phyloP scores from a whole-genome alignment of 2,113 vertebrate species.

The Cariama cristata region DNA sequence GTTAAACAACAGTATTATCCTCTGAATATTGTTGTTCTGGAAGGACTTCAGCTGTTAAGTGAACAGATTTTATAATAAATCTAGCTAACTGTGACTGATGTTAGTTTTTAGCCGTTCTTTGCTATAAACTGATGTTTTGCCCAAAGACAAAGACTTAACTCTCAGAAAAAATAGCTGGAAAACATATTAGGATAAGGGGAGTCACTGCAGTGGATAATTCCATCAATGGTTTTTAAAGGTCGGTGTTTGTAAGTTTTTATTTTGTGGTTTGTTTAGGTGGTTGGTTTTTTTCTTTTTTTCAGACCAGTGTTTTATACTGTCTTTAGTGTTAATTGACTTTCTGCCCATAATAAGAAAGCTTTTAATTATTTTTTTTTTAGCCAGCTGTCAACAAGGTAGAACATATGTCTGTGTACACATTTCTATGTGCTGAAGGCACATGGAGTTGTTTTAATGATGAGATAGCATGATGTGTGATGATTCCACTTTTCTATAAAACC shows the following conservation, averaged over 20 bases:
- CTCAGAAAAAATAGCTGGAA: not conserved
- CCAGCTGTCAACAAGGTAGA: not conserved
- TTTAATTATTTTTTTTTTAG: not conserved
- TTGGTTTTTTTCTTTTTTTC: too few relatives aligned
- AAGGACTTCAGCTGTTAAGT: not conserved
- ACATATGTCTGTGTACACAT: not conserved
- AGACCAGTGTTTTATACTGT: not conserved
- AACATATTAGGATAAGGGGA: not conserved
- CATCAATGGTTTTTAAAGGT: not conserved
- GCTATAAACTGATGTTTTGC: not conserved
- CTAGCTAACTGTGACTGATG: not conserved
- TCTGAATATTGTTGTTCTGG: not conserved
- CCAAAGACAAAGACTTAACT: not conserved
- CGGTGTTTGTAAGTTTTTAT: not conserved
- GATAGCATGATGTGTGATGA: not conserved
- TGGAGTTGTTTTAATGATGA: not conserved
- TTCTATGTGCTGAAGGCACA: not conserved
- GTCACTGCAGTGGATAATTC: not conserved
- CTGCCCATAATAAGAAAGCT: not conserved
- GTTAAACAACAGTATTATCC: conserved; percentile 7
- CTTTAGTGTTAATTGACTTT: not conserved
- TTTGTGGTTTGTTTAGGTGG: not conserved
- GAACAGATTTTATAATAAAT: not conserved
- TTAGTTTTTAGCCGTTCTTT: not conserved
- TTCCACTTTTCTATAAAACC: not conserved